Conservation (phyloP, 1,140 invertebrate species). For the Sitodiplosis mosellana region DNA sequence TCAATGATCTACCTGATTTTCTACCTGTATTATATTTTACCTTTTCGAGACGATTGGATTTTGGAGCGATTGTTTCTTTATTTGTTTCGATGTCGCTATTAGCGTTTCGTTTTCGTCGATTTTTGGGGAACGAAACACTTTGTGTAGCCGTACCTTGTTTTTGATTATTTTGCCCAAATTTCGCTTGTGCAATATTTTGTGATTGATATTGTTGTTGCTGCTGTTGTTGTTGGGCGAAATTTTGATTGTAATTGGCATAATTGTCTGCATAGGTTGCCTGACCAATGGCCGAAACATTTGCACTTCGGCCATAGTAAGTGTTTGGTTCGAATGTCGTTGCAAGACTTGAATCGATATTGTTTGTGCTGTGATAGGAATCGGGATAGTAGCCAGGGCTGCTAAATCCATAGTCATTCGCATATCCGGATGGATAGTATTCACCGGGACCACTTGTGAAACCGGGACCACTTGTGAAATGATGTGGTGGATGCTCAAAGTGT, state of each 20-base stretch:
- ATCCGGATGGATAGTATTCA: too few relatives aligned
- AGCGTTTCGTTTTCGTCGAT: constrained; percentile 25
- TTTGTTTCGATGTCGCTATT: constrained; percentile 8
- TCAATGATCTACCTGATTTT: too few relatives aligned
- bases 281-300: neutral
- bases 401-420: neutral
- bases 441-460: neutral
- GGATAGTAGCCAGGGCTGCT: neutral
- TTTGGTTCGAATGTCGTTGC: neutral
- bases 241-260: constrained; percentile 3
- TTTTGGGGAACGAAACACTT: constrained; percentile 32
- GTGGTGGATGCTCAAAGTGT: neutral
- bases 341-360: constrained; percentile 1
- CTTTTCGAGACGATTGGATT: too few relatives aligned
- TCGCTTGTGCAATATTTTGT: too few relatives aligned
- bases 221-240: too few relatives aligned
- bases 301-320: neutral
- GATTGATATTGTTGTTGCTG: too few relatives aligned
- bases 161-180: too few relatives aligned
- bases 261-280: neutral
- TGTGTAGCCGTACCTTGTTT: constrained; percentile 19
- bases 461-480: neutral
- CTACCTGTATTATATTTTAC: neutral
- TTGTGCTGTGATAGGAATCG: neutral
- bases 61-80: neutral